phyloP scores from a whole-genome alignment of 92 coral and sea anemone species.

The Diadumene lineata region DNA sequence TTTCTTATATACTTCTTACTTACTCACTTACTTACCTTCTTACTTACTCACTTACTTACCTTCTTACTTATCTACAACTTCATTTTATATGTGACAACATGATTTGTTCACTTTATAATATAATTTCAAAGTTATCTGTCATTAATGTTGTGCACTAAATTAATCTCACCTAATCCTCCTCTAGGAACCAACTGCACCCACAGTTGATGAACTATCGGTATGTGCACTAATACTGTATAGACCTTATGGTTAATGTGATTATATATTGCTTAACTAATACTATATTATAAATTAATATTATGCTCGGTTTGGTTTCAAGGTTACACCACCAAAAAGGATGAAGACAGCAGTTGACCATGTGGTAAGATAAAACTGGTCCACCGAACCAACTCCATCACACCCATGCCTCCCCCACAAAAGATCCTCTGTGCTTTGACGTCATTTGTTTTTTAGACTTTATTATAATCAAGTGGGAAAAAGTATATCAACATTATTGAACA shows the following conservation, averaged over 20 bases:
- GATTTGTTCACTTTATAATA: no score
- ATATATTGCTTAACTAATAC: not conserved
- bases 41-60: no score
- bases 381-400: no score
- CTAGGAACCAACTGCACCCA: constrained; percentile 40
- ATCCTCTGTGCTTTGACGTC: no score
- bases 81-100: no score
- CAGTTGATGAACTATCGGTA: constrained; percentile 40
- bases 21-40: not conserved
- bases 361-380: no score
- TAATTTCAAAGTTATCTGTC: no score
- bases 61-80: no score
- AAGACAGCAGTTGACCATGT: constrained; percentile 45
- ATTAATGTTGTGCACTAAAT: not conserved
- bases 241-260: not conserved
- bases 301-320: constrained; percentile 24
- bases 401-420: no score
- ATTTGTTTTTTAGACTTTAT: no score
- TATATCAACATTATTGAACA: not conserved
- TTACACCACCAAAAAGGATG: constrained; percentile 72
- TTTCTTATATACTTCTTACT: not conserved
- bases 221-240: constrained; percentile 3
- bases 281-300: no score
- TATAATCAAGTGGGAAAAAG: not conserved
- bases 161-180: not conserved